Evolutionary conservation across 2,888 invertebrate genomes (phyloP).

Genomic region (Polydesmus complanatus): DNA sequence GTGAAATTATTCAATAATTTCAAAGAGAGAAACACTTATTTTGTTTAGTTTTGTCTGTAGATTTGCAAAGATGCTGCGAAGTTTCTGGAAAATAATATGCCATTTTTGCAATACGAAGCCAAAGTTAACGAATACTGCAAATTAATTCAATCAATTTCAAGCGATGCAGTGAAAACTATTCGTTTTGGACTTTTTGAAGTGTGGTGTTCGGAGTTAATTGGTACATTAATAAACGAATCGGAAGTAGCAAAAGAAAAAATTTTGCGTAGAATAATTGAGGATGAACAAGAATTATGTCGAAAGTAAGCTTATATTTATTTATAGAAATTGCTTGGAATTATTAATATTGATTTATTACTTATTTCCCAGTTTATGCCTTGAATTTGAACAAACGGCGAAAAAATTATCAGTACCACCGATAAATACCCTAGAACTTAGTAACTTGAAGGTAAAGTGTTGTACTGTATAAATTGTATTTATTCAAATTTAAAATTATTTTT

Average conservation of each 20-base stretch:
- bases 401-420: conserved; percentile 48
- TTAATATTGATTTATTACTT: neutral
- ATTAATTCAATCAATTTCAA: conserved; percentile 38
- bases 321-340: conserved; percentile 2
- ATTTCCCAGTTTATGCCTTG: conserved; percentile 54
- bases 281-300: conserved; percentile 65
- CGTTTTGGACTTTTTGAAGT: conserved; percentile 69
- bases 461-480: too few species aligned
- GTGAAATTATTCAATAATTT: conserved; percentile 20
- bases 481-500: neutral
- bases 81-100: conserved; percentile 48
- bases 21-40: neutral
- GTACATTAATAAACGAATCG: conserved; percentile 52
- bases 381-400: conserved; percentile 65
- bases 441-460: conserved; percentile 38
- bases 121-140: conserved; percentile 37
- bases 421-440: conserved; percentile 75
- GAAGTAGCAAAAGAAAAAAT: conserved; percentile 52
- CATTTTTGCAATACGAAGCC: conserved; percentile 36
- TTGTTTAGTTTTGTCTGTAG: conserved; percentile 29
- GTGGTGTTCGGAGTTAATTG: conserved; percentile 62
- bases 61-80: conserved; percentile 46
- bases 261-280: conserved; percentile 56
- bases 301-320: conserved; percentile 39
- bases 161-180: conserved; percentile 22